phyloP scores from a whole-genome alignment of 2,113 vertebrate genomes.

The Gobio gobio region DNA sequence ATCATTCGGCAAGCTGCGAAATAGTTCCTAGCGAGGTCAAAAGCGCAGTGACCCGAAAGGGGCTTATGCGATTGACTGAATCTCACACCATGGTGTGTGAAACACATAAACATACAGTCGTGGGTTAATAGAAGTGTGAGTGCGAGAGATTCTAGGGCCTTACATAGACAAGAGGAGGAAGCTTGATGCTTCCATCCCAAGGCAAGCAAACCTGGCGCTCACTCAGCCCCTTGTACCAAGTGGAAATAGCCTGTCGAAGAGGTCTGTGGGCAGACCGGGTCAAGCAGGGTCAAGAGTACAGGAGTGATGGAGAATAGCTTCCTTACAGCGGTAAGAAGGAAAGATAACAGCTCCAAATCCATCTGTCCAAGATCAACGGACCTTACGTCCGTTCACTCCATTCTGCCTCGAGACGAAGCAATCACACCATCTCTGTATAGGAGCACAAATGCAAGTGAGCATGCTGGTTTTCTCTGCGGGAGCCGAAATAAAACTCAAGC shows the following conservation, averaged over 20 bases:
- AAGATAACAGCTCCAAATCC: slow-evolving; percentile 62
- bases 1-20: slow-evolving; percentile 12
- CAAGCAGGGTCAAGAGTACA: slow-evolving; percentile 67
- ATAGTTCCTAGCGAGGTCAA: slow-evolving; percentile 30
- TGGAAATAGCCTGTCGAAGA: slow-evolving; percentile 53
- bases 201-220: slow-evolving; percentile 15
- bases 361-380: background rate
- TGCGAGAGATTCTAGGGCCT: slow-evolving; percentile 2
- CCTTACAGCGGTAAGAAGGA: slow-evolving; percentile 47
- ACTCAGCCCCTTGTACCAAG: slow-evolving; percentile 39
- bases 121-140: slow-evolving; percentile 30
- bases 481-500: slow-evolving; percentile 34
- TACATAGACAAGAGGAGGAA: slow-evolving; percentile 5
- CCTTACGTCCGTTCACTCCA: background rate
- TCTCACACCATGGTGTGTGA: slow-evolving; percentile 11
- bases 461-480: slow-evolving; percentile 16
- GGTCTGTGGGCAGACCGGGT: slow-evolving; percentile 56
- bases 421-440: background rate
- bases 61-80: slow-evolving; percentile 6
- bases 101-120: slow-evolving; percentile 25
- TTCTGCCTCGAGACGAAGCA: background rate
- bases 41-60: slow-evolving; percentile 13
- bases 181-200: slow-evolving; percentile 21
- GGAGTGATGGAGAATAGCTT: slow-evolving; percentile 58
- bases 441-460: slow-evolving; percentile 2